Base-by-base conservation (phyloP, 1,140 invertebrate species). In the Ridgeia piscesae region DNA sequence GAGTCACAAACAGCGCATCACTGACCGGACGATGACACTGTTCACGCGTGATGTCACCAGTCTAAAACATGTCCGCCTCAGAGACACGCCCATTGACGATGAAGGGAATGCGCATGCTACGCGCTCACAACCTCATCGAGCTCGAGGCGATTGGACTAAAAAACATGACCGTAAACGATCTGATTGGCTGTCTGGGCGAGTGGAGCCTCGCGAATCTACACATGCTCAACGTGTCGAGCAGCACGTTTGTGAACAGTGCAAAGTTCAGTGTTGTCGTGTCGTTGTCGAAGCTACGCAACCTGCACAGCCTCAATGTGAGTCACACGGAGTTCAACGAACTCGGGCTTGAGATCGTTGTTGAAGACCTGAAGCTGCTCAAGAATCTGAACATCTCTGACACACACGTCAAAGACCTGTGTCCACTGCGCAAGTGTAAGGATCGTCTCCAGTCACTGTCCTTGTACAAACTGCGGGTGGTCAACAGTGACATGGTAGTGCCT, bases 341-440 rank as follows among this genome's bases (percentile, higher is more conserved):
- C 94, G 97, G 97, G 14, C 96, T 98, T 92, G 96, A 97, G 94
- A 97, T 97, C 93, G 96, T 98, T 92, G 97, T 97, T 92, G 97
- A 97, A 94, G 97, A 98, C 96, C 96, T 98, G 91, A 97, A 97
- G 34, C 95, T 96, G 92, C 95, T 98, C 91, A 97, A 97, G 94
- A 97, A 95, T 94, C 94, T 98, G 58, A 97, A 98, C 94, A 97
- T 98, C 93, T 98, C 97, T 50, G 96, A 96, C 92, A 98, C 97
- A 35, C 95, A 96, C 93, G 97, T 98, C 33, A 96, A 97, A 93
- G 97, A 97, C 95, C 97, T 98, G 93, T 96, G 96, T 89, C 97
- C 97, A 1, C 95, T 98, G 33, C 95, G 95, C 93, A 97, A 97
- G 93, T 97, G 97, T 94, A 97, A 97, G 95, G 95, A 97, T 93